A percentile compares a stretch with the other conserved stretches of the same genome.
These are phyloP conservation scores for Drosophila cardini DNA, from an alignment of 1,140 invertebrate genomes.

Conservation along the genomic window DNA sequence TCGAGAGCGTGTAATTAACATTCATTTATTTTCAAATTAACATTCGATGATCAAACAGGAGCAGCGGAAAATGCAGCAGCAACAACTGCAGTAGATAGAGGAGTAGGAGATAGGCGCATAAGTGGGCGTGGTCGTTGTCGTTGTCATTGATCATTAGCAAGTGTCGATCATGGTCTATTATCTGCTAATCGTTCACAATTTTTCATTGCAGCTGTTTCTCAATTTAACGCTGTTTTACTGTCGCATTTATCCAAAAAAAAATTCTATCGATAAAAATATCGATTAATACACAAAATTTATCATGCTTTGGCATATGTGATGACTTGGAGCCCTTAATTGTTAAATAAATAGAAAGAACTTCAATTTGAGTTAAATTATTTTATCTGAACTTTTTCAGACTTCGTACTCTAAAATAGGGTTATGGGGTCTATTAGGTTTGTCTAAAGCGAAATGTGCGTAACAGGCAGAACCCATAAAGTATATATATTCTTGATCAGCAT, in stretches of 20 bases:
- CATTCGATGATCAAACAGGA: conserved; percentile 62
- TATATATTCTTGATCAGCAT: too few relatives aligned
- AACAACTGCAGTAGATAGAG: background rate
- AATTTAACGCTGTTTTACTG: conserved; percentile 59
- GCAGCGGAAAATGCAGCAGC: conserved; percentile 17
- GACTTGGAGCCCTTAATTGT: too few relatives aligned
- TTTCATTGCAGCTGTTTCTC: conserved; percentile 35
- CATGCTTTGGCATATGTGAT: too few relatives aligned
- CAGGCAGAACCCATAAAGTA: too few relatives aligned
- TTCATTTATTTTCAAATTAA: conserved; percentile 84
- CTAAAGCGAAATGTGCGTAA: too few relatives aligned
- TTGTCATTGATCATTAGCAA: conserved; percentile 30
- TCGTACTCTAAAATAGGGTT: too few relatives aligned
- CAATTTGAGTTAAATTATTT: too few relatives aligned
- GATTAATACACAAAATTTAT: too few relatives aligned
- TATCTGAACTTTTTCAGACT: too few relatives aligned
- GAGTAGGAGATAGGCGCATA: conserved; percentile 18
- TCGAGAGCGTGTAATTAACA: conserved; percentile 73
- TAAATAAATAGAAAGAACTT: too few relatives aligned
- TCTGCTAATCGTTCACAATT: background rate
- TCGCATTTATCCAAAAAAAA: background rate
- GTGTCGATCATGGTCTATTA: conserved; percentile 1
- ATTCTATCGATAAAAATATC: background rate
- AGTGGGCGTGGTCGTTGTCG: conserved; percentile 22
- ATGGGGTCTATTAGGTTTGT: too few relatives aligned